These are phyloP conservation scores for Parasteatoda lunata DNA, from an alignment of 2,888 invertebrate genomes.

Conservation along the genomic window DNA sequence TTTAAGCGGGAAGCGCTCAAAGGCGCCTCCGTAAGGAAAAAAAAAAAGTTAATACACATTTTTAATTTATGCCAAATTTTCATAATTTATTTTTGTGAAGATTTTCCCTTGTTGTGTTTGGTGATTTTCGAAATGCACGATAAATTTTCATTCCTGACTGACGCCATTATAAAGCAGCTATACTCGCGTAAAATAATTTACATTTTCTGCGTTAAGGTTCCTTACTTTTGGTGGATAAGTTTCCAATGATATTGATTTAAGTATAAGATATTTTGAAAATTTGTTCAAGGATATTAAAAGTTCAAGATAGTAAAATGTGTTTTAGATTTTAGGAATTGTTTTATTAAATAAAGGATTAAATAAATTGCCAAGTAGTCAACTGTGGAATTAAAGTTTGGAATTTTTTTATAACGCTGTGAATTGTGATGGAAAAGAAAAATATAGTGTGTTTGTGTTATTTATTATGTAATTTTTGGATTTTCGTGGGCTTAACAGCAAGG, in stretches of 20 bases:
- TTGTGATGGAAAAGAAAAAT: constrained; percentile 44
- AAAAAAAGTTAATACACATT: no score
- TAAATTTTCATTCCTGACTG: neutral
- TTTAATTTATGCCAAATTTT: no score
- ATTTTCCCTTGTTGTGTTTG: neutral
- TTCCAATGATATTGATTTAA: neutral
- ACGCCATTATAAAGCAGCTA: neutral
- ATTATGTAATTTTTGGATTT: constrained; percentile 50
- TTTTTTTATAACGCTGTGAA: neutral
- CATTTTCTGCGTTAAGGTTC: neutral
- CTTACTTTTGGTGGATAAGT: neutral
- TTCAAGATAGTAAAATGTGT: neutral
- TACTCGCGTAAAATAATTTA: neutral
- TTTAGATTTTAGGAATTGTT: no score
- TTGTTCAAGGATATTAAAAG: neutral
- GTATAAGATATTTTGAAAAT: neutral
- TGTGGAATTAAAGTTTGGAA: neutral
- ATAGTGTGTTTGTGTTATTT: constrained; percentile 49
- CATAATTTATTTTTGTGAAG: no score
- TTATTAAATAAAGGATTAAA: no score
- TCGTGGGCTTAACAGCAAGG: constrained; percentile 33
- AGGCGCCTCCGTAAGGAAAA: neutral
- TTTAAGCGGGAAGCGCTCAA: constrained; percentile 33
- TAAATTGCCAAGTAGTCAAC: no score
- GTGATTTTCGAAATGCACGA: neutral